These are phyloP conservation scores for Propithecus perrieri DNA, from an alignment of 2,797 vertebrate species.

Conservation along the genomic window DNA sequence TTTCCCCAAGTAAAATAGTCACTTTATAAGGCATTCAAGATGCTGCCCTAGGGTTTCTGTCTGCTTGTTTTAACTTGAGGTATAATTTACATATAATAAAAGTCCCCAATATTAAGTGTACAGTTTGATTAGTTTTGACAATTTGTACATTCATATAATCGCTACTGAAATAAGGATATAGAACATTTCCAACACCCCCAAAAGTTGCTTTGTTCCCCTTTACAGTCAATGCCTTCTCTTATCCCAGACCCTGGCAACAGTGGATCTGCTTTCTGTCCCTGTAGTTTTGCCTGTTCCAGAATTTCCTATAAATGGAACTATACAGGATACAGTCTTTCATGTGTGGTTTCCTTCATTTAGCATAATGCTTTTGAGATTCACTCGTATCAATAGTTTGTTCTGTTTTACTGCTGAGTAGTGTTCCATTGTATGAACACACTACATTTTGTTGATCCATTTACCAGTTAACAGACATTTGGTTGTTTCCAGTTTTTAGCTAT, in stretches of 20 bases:
- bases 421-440: neutral
- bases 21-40: neutral
- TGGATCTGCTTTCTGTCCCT: neutral
- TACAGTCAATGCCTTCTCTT: neutral
- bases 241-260: neutral
- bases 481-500: constrained; percentile 31
- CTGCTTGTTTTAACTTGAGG: neutral
- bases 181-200: neutral
- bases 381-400: neutral
- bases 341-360: neutral
- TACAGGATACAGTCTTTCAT: neutral
- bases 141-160: neutral
- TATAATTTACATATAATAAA: constrained; percentile 16
- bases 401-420: neutral
- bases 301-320: neutral
- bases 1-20: neutral
- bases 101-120: constrained; percentile 13
- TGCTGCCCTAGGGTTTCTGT: neutral
- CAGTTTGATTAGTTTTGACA: constrained; percentile 6
- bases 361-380: neutral
- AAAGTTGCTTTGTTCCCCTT: neutral
- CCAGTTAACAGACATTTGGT: neutral
- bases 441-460: neutral
- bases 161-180: neutral
- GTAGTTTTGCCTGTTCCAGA: neutral